Evolutionary conservation across 92 coral and sea anemone species (phyloP).

Genomic region (Heliopora coerulea): DNA sequence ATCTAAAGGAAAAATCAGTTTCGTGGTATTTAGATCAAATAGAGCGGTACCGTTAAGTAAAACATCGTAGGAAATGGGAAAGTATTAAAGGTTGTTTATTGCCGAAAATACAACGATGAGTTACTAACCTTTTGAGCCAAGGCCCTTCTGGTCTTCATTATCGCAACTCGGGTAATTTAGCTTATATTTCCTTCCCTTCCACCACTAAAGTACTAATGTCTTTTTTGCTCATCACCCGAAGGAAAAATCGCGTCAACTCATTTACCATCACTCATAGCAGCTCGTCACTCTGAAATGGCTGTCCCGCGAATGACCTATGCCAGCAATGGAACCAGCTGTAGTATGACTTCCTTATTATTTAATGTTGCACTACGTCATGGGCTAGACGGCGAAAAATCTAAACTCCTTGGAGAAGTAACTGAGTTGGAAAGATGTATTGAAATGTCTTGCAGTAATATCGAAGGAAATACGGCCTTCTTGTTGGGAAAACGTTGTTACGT

Average conservation of each 20-base stretch:
- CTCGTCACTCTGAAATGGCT: neutral
- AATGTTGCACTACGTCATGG: conserved; percentile 92
- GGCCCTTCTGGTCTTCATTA: no score
- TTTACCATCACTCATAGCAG: neutral
- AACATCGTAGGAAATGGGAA: no score
- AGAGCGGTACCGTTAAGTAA: no score
- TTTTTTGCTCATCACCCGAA: neutral
- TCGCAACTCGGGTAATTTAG: no score
- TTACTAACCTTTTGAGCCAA: no score
- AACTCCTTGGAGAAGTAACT: conserved; percentile 84
- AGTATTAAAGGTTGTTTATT: no score
- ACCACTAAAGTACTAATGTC: no score
- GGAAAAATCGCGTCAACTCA: conserved; percentile 27
- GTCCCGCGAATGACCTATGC: conserved; percentile 18
- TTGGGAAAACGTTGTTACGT: conserved; percentile 91
- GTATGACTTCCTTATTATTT: neutral
- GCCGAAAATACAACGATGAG: no score
- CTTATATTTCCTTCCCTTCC: no score
- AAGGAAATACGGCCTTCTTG: conserved; percentile 88
- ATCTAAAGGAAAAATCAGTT: no score
- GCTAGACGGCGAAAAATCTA: conserved; percentile 79
- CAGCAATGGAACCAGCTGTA: conserved; percentile 34
- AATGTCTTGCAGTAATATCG: conserved; percentile 67
- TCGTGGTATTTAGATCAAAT: no score
- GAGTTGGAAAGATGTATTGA: conserved; percentile 77